These are phyloP conservation scores for Suricata suricatta DNA, from an alignment of 2,113 vertebrate species.

Conservation along the genomic window DNA sequence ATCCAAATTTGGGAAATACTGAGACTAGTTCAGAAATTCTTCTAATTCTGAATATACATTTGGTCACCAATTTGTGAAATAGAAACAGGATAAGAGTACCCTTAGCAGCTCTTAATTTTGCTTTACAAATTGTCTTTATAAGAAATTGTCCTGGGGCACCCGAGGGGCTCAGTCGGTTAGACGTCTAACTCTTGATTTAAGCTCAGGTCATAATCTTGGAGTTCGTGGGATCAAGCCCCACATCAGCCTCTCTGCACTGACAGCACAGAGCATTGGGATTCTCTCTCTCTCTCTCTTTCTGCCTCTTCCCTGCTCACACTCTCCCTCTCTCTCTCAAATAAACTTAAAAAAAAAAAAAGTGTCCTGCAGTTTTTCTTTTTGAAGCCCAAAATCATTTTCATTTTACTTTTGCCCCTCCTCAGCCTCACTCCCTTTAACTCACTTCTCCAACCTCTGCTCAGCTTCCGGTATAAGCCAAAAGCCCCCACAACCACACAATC, in stretches of 20 bases:
- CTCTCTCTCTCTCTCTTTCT: no score
- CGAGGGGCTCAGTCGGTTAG: no score
- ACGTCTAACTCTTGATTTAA: no score
- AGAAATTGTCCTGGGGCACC: not conserved
- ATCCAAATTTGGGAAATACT: constrained; percentile 15
- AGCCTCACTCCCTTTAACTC: not conserved
- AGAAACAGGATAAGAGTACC: not conserved
- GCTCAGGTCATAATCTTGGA: no score
- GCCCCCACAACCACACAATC: not conserved
- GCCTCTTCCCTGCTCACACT: no score
- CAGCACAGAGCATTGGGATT: no score
- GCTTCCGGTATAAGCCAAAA: not conserved
- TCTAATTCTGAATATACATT: not conserved
- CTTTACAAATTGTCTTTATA: not conserved
- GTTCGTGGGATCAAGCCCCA: no score
- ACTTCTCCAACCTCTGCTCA: not conserved
- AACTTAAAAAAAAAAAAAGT: not conserved
- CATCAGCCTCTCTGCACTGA: no score
- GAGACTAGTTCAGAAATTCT: not conserved
- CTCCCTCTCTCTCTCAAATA: no score
- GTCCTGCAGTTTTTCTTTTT: not conserved
- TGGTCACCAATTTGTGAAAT: not conserved
- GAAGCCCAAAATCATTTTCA: not conserved
- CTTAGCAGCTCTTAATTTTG: constrained; percentile 1
- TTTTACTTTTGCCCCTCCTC: not conserved